Conservation (phyloP, 2,888 invertebrate genomes). For the Eupithecia subfuscata region DNA sequence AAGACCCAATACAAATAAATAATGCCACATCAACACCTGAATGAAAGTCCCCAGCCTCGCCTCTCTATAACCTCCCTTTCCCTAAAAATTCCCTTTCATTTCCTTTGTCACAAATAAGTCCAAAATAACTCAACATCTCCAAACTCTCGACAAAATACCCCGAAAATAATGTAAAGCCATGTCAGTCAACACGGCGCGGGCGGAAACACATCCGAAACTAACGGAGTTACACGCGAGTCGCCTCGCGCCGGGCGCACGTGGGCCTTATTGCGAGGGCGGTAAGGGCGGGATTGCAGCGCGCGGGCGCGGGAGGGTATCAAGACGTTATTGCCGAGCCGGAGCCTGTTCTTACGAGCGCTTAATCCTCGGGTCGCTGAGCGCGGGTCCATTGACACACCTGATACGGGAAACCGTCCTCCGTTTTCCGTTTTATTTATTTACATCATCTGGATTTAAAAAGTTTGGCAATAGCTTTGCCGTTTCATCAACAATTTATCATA, state of each 20-base stretch:
- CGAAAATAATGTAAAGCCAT: slow-evolving; percentile 30
- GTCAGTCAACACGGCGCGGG: slow-evolving; percentile 30
- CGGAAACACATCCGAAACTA: slow-evolving; percentile 34
- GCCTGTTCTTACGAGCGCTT: slow-evolving; percentile 79
- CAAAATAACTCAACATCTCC: neutral
- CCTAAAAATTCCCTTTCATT: neutral
- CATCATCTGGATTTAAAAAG: neutral
- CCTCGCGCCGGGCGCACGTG: neutral
- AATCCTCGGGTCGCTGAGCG: slow-evolving; percentile 69
- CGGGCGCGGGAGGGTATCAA: slow-evolving; percentile 65
- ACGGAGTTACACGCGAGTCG: slow-evolving; percentile 25
- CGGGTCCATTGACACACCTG: slow-evolving; percentile 49
- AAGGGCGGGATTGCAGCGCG: slow-evolving; percentile 46
- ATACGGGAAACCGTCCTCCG: neutral
- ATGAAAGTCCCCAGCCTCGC: neutral
- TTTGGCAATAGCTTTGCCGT: neutral
- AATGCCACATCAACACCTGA: neutral
- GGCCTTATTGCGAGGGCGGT: neutral
- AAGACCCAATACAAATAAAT: neutral
- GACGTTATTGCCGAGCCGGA: slow-evolving; percentile 76
- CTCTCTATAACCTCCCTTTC: neutral
- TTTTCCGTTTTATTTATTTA: neutral
- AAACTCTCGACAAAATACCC: slow-evolving; percentile 19
- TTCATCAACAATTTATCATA: neutral
- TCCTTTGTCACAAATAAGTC: slow-evolving; percentile 5